Conservation (phyloP, 2,113 vertebrate species). For the Bufo gargarizans region DNA sequence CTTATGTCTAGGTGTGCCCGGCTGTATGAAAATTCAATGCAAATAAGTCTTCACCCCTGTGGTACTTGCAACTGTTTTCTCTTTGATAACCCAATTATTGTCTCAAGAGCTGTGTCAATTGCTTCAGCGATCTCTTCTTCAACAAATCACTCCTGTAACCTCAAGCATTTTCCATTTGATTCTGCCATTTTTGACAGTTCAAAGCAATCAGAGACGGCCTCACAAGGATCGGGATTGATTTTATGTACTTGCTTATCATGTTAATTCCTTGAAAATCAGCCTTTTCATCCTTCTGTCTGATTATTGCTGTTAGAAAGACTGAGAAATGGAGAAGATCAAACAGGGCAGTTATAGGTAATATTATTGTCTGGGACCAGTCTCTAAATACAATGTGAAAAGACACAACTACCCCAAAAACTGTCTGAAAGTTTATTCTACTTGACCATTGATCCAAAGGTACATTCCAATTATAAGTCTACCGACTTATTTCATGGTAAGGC, state of each 20-base stretch:
- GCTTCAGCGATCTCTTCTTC: slow-evolving; percentile 99
- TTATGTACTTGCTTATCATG: slow-evolving; percentile 99
- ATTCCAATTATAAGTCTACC: not conserved
- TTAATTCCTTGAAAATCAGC: slow-evolving; percentile 99
- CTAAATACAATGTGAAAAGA: slow-evolving; percentile 67
- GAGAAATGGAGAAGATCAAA: slow-evolving; percentile 89
- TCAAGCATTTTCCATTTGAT: slow-evolving; percentile 99
- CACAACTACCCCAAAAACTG: slow-evolving; percentile 62
- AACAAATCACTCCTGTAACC: slow-evolving; percentile 99
- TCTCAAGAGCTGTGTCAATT: slow-evolving; percentile 99
- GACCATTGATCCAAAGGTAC: not conserved
- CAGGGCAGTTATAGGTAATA: slow-evolving; percentile 80
- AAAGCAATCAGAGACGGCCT: slow-evolving; percentile 99
- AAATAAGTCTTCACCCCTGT: slow-evolving; percentile 99
- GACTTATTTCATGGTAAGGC: not conserved
- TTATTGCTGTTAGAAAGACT: slow-evolving; percentile 97
- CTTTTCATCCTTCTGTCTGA: slow-evolving; percentile 98
- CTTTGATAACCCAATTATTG: slow-evolving; percentile 99
- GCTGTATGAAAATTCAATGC: slow-evolving; percentile 99
- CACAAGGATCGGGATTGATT: slow-evolving; percentile 99
- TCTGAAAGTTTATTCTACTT: slow-evolving; percentile 8
- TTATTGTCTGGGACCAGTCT: slow-evolving; percentile 76
- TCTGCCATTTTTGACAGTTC: slow-evolving; percentile 99
- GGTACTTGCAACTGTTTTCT: slow-evolving; percentile 99
- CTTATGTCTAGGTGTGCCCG: slow-evolving; percentile 90